These are phyloP conservation scores for Anguilla rostrata DNA, from an alignment of 2,113 vertebrate species.

Conservation along the genomic window DNA sequence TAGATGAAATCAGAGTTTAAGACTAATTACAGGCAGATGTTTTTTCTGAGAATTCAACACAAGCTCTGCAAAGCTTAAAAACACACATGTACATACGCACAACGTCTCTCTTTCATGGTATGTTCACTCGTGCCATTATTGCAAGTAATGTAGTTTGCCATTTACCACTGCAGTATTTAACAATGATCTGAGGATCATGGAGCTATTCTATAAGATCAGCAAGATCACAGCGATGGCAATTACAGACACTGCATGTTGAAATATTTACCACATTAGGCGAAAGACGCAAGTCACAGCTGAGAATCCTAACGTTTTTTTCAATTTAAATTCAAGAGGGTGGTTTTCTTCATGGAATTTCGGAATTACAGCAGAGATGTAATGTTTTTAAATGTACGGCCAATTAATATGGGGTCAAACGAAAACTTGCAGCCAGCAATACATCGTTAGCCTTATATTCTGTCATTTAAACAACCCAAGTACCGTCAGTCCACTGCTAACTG, in stretches of 20 bases:
- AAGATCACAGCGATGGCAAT: slow-evolving; percentile 31
- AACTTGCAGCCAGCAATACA: background rate
- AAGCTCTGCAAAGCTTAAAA: slow-evolving; percentile 21
- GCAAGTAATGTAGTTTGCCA: slow-evolving; percentile 6
- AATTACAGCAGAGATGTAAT: background rate
- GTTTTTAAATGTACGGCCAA: background rate
- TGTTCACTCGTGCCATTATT: slow-evolving; percentile 28
- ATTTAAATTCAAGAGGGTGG: background rate
- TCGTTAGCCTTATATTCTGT: background rate
- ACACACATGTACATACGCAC: background rate
- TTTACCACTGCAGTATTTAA: slow-evolving; percentile 16
- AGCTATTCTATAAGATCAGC: slow-evolving; percentile 17
- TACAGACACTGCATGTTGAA: slow-evolving; percentile 20
- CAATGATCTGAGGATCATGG: background rate
- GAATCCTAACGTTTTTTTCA: background rate
- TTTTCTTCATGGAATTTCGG: background rate
- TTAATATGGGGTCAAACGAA: background rate
- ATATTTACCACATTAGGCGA: slow-evolving; percentile 1
- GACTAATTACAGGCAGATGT: slow-evolving; percentile 12
- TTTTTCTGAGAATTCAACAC: slow-evolving; percentile 22
- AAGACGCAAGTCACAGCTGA: slow-evolving; percentile 1
- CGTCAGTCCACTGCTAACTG: background rate
- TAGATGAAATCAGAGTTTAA: slow-evolving; percentile 15
- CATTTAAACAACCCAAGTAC: background rate
- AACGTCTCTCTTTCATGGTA: slow-evolving; percentile 12